Evolutionary conservation across 2,888 invertebrate species (phyloP).

Genomic region (Acrocera orbiculus): DNA sequence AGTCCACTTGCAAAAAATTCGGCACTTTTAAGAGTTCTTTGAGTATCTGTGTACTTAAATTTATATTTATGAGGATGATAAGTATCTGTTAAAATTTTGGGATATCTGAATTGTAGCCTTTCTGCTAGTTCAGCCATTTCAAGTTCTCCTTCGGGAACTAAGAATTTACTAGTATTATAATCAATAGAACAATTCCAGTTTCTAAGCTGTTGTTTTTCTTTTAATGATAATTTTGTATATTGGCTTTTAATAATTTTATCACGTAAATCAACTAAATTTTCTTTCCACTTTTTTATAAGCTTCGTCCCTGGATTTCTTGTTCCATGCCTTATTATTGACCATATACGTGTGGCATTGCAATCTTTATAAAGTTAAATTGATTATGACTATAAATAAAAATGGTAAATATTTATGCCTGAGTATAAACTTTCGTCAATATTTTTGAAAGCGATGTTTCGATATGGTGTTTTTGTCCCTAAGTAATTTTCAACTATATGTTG

Average conservation of each 20-base stretch:
- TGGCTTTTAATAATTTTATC: slow-evolving; percentile 37
- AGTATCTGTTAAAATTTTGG: slow-evolving; percentile 39
- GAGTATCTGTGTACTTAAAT: slow-evolving; percentile 62
- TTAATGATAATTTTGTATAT: slow-evolving; percentile 34
- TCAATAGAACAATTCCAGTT: slow-evolving; percentile 42
- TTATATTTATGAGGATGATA: slow-evolving; percentile 36
- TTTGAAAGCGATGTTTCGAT: slow-evolving; percentile 47
- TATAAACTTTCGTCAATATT: slow-evolving; percentile 41
- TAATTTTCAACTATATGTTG: slow-evolving; percentile 32
- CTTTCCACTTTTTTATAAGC: slow-evolving; percentile 37
- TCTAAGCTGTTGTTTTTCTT: slow-evolving; percentile 28
- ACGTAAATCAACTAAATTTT: slow-evolving; percentile 36
- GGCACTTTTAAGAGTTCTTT: slow-evolving; percentile 59
- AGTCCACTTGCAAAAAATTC: slow-evolving; percentile 55
- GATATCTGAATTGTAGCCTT: slow-evolving; percentile 55
- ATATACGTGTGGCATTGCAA: slow-evolving; percentile 47
- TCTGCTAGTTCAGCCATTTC: slow-evolving; percentile 57
- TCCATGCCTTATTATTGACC: slow-evolving; percentile 62
- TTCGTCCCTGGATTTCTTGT: slow-evolving; percentile 50
- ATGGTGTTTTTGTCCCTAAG: slow-evolving; percentile 55
- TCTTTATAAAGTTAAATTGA: slow-evolving; percentile 27
- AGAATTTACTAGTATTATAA: slow-evolving; percentile 37
- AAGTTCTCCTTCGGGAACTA: slow-evolving; percentile 56
- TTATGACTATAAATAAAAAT: slow-evolving; percentile 1
- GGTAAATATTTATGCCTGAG: slow-evolving; percentile 34